These are phyloP conservation scores for Stratiolaelaps scimitus DNA, from an alignment of 1,140 invertebrate genomes.

Conservation along the genomic window DNA sequence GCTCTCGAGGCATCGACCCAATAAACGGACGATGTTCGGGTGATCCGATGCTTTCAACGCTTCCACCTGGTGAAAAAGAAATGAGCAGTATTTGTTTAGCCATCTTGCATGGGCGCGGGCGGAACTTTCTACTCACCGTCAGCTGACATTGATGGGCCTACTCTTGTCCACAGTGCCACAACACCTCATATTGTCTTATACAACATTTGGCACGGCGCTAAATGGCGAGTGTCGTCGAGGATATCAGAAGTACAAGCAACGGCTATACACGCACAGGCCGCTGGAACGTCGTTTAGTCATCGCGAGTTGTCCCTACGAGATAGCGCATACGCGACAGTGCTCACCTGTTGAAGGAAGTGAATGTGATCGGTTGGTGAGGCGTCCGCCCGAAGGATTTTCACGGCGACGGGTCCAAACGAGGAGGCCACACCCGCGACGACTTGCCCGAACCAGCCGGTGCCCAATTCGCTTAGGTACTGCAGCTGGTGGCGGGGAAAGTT, in stretches of 20 bases:
- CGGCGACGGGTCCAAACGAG: conserved; percentile 41
- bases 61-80: conserved; percentile 28
- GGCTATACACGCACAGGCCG: too few species aligned
- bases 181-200: too few species aligned
- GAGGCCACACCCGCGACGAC: conserved; percentile 57
- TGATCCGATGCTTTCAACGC: conserved; percentile 48
- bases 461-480: conserved; percentile 66
- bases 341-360: conserved; percentile 56
- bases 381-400: conserved; percentile 58
- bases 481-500: conserved; percentile 63
- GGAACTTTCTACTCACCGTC: too few species aligned
- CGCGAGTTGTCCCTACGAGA: too few species aligned
- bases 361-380: conserved; percentile 53
- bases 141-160: too few species aligned
- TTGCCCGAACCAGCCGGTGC: conserved; percentile 73
- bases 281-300: too few species aligned
- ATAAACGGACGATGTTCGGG: conserved; percentile 49
- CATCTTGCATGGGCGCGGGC: too few species aligned
- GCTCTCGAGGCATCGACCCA: conserved; percentile 52
- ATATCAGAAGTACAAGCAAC: too few species aligned
- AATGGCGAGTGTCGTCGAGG: too few species aligned
- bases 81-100: background rate
- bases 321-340: too few species aligned
- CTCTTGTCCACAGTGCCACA: too few species aligned
- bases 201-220: too few species aligned